Percentiles rank a stretch among this genome's conserved stretches.
These are phyloP conservation scores for Dasyurus viverrinus DNA, from an alignment of 2,113 vertebrate genomes.

Conservation along the genomic window DNA sequence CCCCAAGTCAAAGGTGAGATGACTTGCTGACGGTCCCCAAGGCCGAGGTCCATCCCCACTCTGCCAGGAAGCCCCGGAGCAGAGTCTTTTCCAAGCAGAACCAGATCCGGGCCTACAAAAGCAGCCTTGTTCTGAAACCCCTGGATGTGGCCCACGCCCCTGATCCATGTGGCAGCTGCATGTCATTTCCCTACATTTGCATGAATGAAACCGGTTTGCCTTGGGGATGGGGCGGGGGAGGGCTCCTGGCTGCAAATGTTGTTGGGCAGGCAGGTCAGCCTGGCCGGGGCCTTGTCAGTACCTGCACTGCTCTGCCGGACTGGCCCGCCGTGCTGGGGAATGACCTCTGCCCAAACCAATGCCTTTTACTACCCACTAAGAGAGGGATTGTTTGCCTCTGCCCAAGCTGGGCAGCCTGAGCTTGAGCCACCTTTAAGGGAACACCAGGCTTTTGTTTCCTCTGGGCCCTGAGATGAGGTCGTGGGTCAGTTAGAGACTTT, in stretches of 20 bases:
- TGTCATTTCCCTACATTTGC: background rate
- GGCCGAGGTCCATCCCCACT: background rate
- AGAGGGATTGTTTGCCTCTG: background rate
- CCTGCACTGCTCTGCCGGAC: conserved; percentile 38
- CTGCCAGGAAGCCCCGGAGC: too few relatives aligned
- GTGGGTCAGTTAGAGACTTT: conserved; percentile 34
- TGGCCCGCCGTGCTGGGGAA: conserved; percentile 1
- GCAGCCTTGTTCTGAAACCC: background rate
- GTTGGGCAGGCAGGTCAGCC: conserved; percentile 18
- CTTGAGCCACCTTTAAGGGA: background rate
- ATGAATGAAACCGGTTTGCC: background rate
- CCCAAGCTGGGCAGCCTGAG: background rate
- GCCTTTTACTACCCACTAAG: background rate
- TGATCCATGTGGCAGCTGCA: background rate
- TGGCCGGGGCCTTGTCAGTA: background rate
- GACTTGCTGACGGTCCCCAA: background rate
- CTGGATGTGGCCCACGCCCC: background rate
- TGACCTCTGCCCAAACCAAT: background rate
- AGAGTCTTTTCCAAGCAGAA: background rate
- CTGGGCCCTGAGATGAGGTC: conserved; percentile 18
- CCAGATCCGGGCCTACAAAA: background rate
- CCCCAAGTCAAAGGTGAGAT: background rate
- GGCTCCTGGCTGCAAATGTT: conserved; percentile 25
- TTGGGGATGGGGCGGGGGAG: background rate
- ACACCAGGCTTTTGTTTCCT: conserved; percentile 28